Base-by-base conservation (phyloP, 2,888 invertebrate genomes). In the Drepanosiphum platanoidis region DNA sequence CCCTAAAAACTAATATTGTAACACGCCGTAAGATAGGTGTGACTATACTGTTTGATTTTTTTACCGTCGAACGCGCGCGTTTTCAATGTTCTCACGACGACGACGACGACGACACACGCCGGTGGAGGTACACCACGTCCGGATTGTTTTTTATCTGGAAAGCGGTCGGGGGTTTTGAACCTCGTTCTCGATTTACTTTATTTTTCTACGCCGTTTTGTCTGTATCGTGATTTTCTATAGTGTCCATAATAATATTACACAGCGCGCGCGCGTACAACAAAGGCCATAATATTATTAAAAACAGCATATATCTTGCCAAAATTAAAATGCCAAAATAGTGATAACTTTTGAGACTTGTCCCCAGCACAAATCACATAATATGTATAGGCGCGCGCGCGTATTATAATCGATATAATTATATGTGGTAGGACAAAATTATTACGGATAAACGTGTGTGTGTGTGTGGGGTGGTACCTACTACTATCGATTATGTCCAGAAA, bases 1-100 rank as follows among this genome's bases (percentile, higher is more conserved):
- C n/a, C 52, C n/a, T 61, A 70, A 82, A 72, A 32, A 72, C 0
- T 30, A 42, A 72, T 72, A 39, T 22, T 71, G 30, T 80, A 81
- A 81, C 58, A n/a, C n/a, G n/a, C n/a, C n/a, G n/a, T n/a, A n/a
- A n/a, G n/a, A n/a, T n/a, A n/a, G n/a, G n/a, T n/a, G n/a, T n/a
- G n/a, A n/a, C n/a, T n/a, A n/a, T n/a, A n/a, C n/a, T 36, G 39
- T 72, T 81, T 71, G n/a, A n/a, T n/a, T n/a, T 61, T 30, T 32
- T 61, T 72, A 80, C 15, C n/a, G 22, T 81, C 7, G 39, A 32
- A 70, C 72, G n/a, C n/a, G n/a, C n/a, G n/a, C n/a, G n/a, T n/a
- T n/a, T n/a, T n/a, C n/a, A n/a, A n/a, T n/a, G n/a, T n/a, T n/a
- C n/a, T n/a, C n/a, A n/a, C n/a, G n/a, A n/a, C n/a, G n/a, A n/a